phyloP scores from a whole-genome alignment of 1,140 invertebrate genomes.

The Drosophila tsacasi region DNA sequence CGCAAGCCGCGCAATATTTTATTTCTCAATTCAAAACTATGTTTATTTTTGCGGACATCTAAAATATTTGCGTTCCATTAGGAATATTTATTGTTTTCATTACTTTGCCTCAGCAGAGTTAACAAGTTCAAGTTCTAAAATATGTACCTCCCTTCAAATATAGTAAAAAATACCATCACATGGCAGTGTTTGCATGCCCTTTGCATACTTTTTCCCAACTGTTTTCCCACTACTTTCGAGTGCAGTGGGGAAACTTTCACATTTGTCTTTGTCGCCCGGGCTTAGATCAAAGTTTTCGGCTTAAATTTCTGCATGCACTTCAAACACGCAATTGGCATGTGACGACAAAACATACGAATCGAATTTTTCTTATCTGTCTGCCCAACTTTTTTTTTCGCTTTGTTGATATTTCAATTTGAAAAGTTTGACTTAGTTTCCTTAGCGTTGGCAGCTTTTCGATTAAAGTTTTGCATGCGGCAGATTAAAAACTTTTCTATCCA shows the following conservation, averaged over 20 bases:
- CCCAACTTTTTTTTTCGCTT: conserved; percentile 1
- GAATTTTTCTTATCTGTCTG: conserved; percentile 38
- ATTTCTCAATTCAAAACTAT: neutral
- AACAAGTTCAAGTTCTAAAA: conserved; percentile 41
- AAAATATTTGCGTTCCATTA: conserved; percentile 24
- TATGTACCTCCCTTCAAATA: neutral
- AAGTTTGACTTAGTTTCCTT: conserved; percentile 65
- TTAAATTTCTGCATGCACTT: conserved; percentile 65
- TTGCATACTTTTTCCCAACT: conserved; percentile 51
- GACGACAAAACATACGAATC: conserved; percentile 58
- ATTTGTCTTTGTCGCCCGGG: conserved; percentile 57
- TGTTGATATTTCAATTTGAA: conserved; percentile 65
- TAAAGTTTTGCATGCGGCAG: conserved; percentile 63
- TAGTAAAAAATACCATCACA: conserved; percentile 26
- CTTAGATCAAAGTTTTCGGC: conserved; percentile 61
- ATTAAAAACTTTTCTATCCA: conserved; percentile 59
- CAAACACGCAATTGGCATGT: conserved; percentile 61
- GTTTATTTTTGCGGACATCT: conserved; percentile 1
- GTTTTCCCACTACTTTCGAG: conserved; percentile 33
- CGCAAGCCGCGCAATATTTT: conserved; percentile 1
- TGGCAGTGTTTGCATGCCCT: conserved; percentile 54
- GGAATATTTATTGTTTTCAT: conserved; percentile 22
- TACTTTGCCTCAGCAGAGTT: conserved; percentile 23
- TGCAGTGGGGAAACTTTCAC: conserved; percentile 46
- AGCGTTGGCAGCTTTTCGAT: conserved; percentile 55